Evolutionary conservation across 2,888 invertebrate genomes (phyloP).

Genomic region (Terebella lapidaria): DNA sequence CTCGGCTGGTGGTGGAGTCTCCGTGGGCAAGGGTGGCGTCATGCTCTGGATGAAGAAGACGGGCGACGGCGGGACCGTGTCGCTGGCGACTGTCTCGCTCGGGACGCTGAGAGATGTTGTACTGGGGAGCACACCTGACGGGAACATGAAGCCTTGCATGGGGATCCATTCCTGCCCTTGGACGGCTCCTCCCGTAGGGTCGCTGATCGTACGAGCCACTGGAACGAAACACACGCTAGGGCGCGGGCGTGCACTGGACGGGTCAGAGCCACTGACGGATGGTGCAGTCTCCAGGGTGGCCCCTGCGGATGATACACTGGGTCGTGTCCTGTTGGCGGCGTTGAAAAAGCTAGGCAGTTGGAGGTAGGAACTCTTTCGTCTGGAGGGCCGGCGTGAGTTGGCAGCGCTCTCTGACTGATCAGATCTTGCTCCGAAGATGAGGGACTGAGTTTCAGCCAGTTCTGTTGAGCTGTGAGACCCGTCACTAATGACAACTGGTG

Average conservation of each 20-base stretch:
- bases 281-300: conserved; percentile 6
- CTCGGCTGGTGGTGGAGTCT: neutral
- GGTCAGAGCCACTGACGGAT: neutral
- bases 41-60: neutral
- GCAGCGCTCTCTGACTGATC: neutral
- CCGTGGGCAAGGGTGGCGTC: neutral
- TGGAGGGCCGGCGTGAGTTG: neutral
- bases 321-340: conserved; percentile 2
- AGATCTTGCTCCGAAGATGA: conserved; percentile 5
- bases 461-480: conserved; percentile 18
- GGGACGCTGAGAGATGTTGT: neutral
- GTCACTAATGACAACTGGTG: conserved; percentile 10
- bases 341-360: conserved; percentile 9
- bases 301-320: conserved; percentile 14
- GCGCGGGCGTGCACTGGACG: conserved; percentile 1
- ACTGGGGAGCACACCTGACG: neutral
- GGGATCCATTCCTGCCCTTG: conserved; percentile 17
- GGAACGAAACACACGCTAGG: conserved; percentile 21
- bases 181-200: conserved; percentile 14
- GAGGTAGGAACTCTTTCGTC: neutral
- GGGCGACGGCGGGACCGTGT: neutral
- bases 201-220: conserved; percentile 16
- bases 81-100: neutral
- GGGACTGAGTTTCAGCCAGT: conserved; percentile 15
- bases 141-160: neutral